Conservation (phyloP, 2,888 invertebrate species). For the Congeria kusceri region DNA sequence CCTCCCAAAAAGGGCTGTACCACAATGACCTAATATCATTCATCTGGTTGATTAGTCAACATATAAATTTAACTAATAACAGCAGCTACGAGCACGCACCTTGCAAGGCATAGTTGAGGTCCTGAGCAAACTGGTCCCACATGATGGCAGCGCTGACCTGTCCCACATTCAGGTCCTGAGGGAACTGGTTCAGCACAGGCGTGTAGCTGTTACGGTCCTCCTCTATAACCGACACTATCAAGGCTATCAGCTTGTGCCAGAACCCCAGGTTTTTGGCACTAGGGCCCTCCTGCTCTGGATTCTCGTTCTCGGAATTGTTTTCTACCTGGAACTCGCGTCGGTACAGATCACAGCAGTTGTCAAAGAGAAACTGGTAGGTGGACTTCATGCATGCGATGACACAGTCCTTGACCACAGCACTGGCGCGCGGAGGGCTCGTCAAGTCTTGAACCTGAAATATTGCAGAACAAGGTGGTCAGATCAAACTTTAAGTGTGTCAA, state of each 20-base stretch:
- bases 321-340: slow-evolving; percentile 87
- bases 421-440: slow-evolving; percentile 98
- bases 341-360: slow-evolving; percentile 99
- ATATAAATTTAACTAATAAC: too few species aligned
- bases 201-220: slow-evolving; percentile 99
- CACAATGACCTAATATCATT: too few species aligned
- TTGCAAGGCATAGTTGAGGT: slow-evolving; percentile 97
- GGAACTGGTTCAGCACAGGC: slow-evolving; percentile 99
- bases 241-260: slow-evolving; percentile 98
- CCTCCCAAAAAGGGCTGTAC: too few species aligned
- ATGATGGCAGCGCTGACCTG: slow-evolving; percentile 98
- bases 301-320: slow-evolving; percentile 66
- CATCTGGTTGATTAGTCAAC: too few species aligned
- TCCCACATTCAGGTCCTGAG: slow-evolving; percentile 99
- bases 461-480: too few species aligned
- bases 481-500: too few species aligned
- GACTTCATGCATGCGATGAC: slow-evolving; percentile 99
- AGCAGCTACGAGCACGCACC: slow-evolving; percentile 84
- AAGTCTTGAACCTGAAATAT: slow-evolving; percentile 95
- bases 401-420: slow-evolving; percentile 99
- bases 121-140: slow-evolving; percentile 98
- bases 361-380: slow-evolving; percentile 99
- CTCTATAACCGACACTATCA: slow-evolving; percentile 99
- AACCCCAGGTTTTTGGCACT: slow-evolving; percentile 95
- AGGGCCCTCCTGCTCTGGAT: slow-evolving; percentile 88